Evolutionary conservation across 2,113 vertebrate species (phyloP), one percentile per base, ranked within the genome.

Genomic region (Tupaia chinensis): DNA sequence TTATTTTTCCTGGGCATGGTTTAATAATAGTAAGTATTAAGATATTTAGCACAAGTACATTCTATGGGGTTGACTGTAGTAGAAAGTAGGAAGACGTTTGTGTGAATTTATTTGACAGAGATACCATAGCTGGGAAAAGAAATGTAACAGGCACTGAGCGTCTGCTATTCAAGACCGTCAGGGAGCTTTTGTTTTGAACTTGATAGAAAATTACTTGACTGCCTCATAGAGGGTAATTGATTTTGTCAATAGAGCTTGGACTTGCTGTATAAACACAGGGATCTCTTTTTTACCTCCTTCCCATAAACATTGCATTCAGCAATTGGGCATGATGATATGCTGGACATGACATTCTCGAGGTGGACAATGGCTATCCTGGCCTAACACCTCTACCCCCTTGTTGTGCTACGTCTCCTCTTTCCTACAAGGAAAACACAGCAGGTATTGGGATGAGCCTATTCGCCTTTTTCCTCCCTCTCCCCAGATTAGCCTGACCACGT

Each of bases 31-130:
- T 74, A 92, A 93, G 58, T 80, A 91, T 53, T 27, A 93, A 68
- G 53, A 44, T 79, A 63, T 60, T 94, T 85, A 86, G 16, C 20
- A 58, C 2, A 80, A 89, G 34, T 63, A 87, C 1, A 79, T 32
- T 68, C 53, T 34, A 76, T 61, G 29, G 89, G 80, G 27, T 85
- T 79, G 72, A 92, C 79, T 58, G 27, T 44, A 54, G 56, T 87
- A 17, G 44, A 25, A 81, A 93, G 76, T 56, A 91, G 82, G 58
- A 92, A 89, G 17, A 73, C 73, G 79, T 29, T 34, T 68, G 34
- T 72, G 89, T 88, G 34, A 83, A 79, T 63, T 81, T 79, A 80
- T 81, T 91, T 89, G 91, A 84, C 72, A 93, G 70, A 54, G 32
- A 23, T 27, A 53, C 27, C 13, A 27, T 22, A 86, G 29, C 32